Evolutionary conservation across 2,113 vertebrate species (phyloP).

Genomic region (Vireo altiloquus): DNA sequence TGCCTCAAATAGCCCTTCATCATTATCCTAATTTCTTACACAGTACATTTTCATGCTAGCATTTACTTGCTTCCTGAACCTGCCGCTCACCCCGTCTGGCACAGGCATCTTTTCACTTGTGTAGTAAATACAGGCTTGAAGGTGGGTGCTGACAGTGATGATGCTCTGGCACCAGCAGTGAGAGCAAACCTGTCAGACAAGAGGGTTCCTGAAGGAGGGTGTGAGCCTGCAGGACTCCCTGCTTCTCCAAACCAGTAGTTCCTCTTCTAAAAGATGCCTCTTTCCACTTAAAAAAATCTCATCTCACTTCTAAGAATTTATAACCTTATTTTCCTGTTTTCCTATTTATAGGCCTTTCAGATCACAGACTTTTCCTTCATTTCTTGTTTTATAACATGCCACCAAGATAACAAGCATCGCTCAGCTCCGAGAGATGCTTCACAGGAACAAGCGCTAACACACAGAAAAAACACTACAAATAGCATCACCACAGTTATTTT

Average conservation of each 20-base stretch:
- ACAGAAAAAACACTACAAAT: rapidly evolving
- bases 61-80: neutral
- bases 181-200: neutral
- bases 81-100: neutral
- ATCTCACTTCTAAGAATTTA: neutral
- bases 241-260: neutral
- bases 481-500: neutral
- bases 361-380: neutral
- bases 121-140: neutral
- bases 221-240: neutral
- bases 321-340: neutral
- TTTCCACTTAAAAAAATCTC: neutral
- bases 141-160: neutral
- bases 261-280: neutral
- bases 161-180: neutral
- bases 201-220: neutral
- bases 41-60: neutral
- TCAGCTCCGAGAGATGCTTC: neutral
- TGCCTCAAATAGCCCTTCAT: neutral
- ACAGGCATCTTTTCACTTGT: neutral
- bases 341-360: neutral
- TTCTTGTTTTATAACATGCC: neutral
- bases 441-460: neutral
- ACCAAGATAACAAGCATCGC: neutral
- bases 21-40: neutral